Conservation (phyloP, 2,113 vertebrate genomes). For the Petroica traversi region DNA sequence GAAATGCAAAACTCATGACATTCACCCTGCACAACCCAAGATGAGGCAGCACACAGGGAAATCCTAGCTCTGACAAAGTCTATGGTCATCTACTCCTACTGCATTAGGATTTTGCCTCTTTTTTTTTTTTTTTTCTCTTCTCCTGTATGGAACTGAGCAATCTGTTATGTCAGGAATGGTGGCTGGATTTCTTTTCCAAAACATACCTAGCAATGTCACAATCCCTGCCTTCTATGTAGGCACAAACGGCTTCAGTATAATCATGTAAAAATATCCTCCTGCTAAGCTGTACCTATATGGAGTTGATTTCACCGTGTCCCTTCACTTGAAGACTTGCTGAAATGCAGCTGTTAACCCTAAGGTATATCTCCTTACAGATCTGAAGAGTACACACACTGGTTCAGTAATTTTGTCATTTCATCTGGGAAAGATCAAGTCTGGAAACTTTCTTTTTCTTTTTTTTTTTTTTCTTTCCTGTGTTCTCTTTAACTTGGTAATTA, state of each 20-base stretch:
- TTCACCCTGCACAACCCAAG: accelerated
- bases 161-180: background rate
- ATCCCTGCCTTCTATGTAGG: background rate
- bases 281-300: background rate
- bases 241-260: background rate
- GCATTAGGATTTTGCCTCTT: background rate
- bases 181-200: background rate
- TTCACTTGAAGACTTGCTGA: conserved; percentile 32
- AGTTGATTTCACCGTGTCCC: background rate
- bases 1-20: accelerated
- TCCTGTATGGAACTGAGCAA: background rate
- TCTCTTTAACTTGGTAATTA: conserved; percentile 48
- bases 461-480: background rate
- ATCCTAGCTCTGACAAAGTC: background rate
- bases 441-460: background rate
- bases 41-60: background rate
- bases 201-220: background rate
- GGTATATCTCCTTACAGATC: conserved; percentile 1
- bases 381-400: background rate
- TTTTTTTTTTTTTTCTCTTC: background rate
- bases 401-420: conserved; percentile 52
- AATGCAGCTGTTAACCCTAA: conserved; percentile 38
- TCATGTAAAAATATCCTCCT: background rate
- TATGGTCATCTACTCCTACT: background rate
- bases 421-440: conserved; percentile 58